These are phyloP conservation scores for Lepidochitona cinerea DNA, from an alignment of 2,888 invertebrate genomes.

Conservation along the genomic window DNA sequence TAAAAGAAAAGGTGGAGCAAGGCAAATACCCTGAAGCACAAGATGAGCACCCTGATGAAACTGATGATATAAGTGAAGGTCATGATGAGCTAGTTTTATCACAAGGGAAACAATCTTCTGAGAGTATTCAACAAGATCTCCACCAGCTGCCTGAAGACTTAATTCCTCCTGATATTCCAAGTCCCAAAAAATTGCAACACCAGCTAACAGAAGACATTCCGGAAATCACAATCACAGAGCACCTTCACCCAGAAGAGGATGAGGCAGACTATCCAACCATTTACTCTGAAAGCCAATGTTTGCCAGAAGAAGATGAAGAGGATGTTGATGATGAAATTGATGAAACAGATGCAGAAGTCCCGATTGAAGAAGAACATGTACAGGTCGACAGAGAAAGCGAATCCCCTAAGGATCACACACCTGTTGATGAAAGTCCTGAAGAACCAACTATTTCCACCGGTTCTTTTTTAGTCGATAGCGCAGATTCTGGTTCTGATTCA, in stretches of 20 bases:
- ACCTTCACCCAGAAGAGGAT: slow-evolving; percentile 69
- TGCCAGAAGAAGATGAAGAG: slow-evolving; percentile 64
- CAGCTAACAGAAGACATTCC: slow-evolving; percentile 72
- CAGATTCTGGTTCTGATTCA: slow-evolving; percentile 3
- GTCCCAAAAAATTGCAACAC: slow-evolving; percentile 13
- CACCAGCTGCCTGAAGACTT: background rate
- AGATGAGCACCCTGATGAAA: slow-evolving; percentile 28
- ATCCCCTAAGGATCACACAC: background rate
- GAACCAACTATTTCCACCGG: slow-evolving; percentile 8
- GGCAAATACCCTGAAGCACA: slow-evolving; percentile 30
- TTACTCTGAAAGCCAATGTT: slow-evolving; percentile 24
- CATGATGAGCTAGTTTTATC: slow-evolving; percentile 46
- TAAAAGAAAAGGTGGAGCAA: slow-evolving; percentile 43
- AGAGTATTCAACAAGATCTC: background rate
- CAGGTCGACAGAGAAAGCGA: background rate
- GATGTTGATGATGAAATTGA: slow-evolving; percentile 69
- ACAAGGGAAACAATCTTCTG: slow-evolving; percentile 13
- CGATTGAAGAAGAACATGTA: background rate
- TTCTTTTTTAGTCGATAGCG: slow-evolving; percentile 42
- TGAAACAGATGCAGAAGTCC: background rate
- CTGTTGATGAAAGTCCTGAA: background rate
- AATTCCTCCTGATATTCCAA: background rate
- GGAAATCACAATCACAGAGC: slow-evolving; percentile 78
- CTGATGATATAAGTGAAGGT: slow-evolving; percentile 1
- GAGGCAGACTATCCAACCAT: slow-evolving; percentile 44